Evolutionary conservation across 2,797 vertebrate species (phyloP).

Genomic region (Phalanger gymnotis): DNA sequence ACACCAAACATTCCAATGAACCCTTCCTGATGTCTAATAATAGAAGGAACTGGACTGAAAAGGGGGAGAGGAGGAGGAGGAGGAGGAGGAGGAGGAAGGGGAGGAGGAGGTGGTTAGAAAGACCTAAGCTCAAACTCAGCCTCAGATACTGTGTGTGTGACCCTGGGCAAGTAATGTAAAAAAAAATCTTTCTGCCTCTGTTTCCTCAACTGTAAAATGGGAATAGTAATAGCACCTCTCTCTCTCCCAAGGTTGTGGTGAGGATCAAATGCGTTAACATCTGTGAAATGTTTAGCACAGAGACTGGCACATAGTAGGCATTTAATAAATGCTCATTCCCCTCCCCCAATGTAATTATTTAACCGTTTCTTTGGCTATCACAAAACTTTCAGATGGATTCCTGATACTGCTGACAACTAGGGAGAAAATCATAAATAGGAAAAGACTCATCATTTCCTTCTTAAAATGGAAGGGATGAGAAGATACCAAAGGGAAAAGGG

Average conservation of each 20-base stretch:
- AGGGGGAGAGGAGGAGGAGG: too few relatives aligned
- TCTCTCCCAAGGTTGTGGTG: background rate
- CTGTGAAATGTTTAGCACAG: background rate
- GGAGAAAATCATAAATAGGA: conserved; percentile 2
- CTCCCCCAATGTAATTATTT: background rate
- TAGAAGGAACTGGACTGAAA: background rate
- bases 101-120: too few relatives aligned
- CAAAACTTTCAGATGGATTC: background rate
- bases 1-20: background rate
- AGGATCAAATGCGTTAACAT: background rate
- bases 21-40: background rate
- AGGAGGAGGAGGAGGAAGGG: too few relatives aligned
- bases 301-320: background rate
- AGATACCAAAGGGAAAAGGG: background rate
- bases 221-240: background rate
- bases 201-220: background rate
- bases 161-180: background rate
- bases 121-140: background rate
- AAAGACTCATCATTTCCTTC: background rate
- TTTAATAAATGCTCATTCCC: background rate
- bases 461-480: background rate
- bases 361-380: background rate
- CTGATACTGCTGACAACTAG: too few relatives aligned
- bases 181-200: background rate
- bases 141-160: background rate